These are phyloP conservation scores for Megaceryle maxima DNA, from an alignment of 2,113 vertebrate genomes.

Conservation along the genomic window DNA sequence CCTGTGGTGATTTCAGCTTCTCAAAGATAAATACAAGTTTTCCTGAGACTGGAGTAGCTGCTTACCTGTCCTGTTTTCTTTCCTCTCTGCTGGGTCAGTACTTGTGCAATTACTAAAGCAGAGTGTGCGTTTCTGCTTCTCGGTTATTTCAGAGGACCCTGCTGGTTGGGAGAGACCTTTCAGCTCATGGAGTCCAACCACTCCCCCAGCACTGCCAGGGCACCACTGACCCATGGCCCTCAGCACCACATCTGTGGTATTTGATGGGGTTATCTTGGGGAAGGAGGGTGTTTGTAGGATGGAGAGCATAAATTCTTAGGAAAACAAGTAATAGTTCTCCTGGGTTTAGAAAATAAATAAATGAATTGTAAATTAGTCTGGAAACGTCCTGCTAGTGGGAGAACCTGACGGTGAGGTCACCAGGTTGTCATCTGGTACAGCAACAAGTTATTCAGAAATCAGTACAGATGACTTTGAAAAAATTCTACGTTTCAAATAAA, in stretches of 20 bases:
- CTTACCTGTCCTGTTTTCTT: rapidly evolving
- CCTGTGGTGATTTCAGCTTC: rapidly evolving
- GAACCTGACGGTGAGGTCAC: neutral
- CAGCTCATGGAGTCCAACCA: no score
- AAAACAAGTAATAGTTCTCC: neutral
- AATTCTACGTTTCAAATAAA: neutral
- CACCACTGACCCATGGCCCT: neutral
- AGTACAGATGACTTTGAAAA: neutral
- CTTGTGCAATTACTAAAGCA: rapidly evolving
- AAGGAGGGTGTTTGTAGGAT: neutral
- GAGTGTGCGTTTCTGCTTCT: rapidly evolving
- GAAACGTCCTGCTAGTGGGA: neutral
- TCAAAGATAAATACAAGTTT: neutral
- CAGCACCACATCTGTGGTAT: neutral
- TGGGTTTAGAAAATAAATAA: neutral
- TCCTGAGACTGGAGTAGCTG: neutral
- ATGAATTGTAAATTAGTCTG: neutral
- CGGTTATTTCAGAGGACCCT: no score
- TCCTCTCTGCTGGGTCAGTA: rapidly evolving
- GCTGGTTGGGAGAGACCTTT: neutral
- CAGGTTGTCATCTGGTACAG: neutral
- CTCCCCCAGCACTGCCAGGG: no score
- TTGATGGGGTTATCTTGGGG: neutral
- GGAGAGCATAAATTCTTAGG: neutral
- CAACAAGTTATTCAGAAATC: neutral